Base-by-base conservation (phyloP, 2,888 invertebrate species). In the Anthophora plumipes region DNA sequence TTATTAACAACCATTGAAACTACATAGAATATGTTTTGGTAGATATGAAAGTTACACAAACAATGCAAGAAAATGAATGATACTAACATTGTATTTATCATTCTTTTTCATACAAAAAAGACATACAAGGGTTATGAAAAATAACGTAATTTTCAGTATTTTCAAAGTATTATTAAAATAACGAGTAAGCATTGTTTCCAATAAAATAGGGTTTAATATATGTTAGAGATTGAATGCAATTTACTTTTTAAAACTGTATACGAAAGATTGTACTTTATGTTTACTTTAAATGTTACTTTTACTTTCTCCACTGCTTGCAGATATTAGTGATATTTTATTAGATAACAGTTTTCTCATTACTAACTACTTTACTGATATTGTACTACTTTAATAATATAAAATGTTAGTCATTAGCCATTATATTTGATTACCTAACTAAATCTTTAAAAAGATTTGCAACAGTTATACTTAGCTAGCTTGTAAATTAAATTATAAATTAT, bases 401-500 rank as follows among this genome's bases (percentile, higher is more conserved):
- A 57, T 57, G 25, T 48, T 52, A 54, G 39, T 7, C 17, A 54
- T 11, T 22, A n/a, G n/a, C 43, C 61, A 71, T 63, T 77, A 50
- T 39, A 67, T 7, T 48, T 22, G 17, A 48, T 67, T 72, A 55
- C 12, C n/a, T 52, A 60, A 46, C 3, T 54, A 67, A 7, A 43
- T 46, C 43, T 68, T 22, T 52, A 37, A 54, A 37, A 54, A 12
- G 1, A 66, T 50, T 20, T 61, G n/a, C 12, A 7, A 4, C 14
- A 20, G 9, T 41, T 54, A 63, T 31, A 43, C 37, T 61, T 63
- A 39, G 0, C 5, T n/a, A 39, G 41, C 20, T 55, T 25, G 48
- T 60, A 60, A 41, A 46, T 74, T 54, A 31, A 50, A 60, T 55
- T 67, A 61, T 59, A 60, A 46, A 22, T 9, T 64, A 59, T 60